Evolutionary conservation across 2,113 vertebrate genomes (phyloP), one percentile per base, ranked within the genome.

Genomic region (Dryoscopus gambensis): DNA sequence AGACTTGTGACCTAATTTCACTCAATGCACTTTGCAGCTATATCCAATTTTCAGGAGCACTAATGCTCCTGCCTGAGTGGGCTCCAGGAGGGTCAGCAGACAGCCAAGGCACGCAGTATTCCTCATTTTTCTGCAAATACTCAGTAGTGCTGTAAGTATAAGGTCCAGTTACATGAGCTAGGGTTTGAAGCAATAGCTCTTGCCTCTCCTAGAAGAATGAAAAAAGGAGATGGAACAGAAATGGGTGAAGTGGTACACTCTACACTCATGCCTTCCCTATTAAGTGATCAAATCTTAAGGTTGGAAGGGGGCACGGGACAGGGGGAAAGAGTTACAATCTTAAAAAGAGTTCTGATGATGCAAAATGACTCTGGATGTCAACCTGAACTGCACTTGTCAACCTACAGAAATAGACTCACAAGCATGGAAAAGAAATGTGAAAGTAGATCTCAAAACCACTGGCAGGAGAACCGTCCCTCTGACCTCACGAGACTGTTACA

Each of bases 171-270:
- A 86, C 47, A 53, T 2, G 23, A 80, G 35, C 42, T 39, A 37
- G 1, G 5, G 76, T 65, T 78, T 89, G 92, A 89, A 94, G 80
- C 90, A 96, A 78, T 71, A 88, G 82, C 71, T 93, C 86, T 75
- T 89, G 56, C 73, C 88, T 93, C 83, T 92, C 77, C 80, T 68
- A 35, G 33, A 81, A 69, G 80, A 84, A 96, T 84, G 73, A 69
- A 52, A 80, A 94, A 87, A 94, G 73, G 64, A 89, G 69, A 95
- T 69, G 93, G 86, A 96, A 97, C 95, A 95, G 76, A 94, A 92
- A 96, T 49, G 83, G 71, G 90, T 95, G 95, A 92, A 89, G 94
- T 82, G 88, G 76, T 57, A 75, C 83, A 90, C 63, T 92, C 90
- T 94, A 64, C 65, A 81, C 57, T 96, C 65, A 78, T 49, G 53